A percentile compares a stretch with the other conserved stretches of the same genome.
phyloP scores from a whole-genome alignment of 2,797 vertebrate species.

The Holocentrus rufus region DNA sequence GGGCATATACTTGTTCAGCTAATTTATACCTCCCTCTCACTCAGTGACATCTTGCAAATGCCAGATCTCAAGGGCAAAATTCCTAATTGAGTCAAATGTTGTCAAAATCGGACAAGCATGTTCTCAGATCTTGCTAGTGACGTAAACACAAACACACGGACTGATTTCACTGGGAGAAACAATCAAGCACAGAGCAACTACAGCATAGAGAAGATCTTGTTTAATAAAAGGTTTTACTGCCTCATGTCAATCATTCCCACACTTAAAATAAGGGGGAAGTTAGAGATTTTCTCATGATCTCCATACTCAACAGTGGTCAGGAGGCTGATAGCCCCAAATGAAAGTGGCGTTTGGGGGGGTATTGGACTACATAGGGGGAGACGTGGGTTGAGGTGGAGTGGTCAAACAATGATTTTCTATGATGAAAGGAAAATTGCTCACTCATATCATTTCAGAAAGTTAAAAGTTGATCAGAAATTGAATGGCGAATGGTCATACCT shows the following conservation, averaged over 20 bases:
- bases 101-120: background rate
- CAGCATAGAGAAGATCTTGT: no score
- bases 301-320: background rate
- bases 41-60: no score
- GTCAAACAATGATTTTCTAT: background rate
- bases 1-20: background rate
- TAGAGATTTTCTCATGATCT: background rate
- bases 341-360: background rate
- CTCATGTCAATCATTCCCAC: no score
- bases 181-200: no score
- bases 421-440: constrained; percentile 11
- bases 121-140: background rate
- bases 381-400: background rate
- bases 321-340: background rate
- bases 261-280: no score
- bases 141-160: no score
- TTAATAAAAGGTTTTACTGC: no score
- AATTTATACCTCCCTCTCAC: no score
- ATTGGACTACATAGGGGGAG: background rate
- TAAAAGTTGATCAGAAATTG: background rate
- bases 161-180: background rate
- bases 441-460: background rate
- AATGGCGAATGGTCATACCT: constrained; percentile 49
- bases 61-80: no score
- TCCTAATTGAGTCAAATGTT: no score